Percentiles rank a stretch among this genome's conserved stretches.
phyloP scores from a whole-genome alignment of 2,797 vertebrate genomes.

The Setipinna tenuifilis region DNA sequence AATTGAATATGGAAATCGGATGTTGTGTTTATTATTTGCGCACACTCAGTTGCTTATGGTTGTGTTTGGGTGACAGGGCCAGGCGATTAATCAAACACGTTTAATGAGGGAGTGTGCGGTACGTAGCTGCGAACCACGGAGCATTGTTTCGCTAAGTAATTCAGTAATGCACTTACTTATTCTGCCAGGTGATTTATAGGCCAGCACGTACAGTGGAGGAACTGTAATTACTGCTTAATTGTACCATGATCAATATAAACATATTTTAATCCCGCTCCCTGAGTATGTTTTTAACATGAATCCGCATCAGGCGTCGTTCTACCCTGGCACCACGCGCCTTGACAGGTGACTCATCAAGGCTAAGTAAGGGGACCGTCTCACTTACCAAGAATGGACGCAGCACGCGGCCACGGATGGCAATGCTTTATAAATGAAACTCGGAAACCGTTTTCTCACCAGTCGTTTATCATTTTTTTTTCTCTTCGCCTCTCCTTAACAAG shows the following conservation, averaged over 20 bases:
- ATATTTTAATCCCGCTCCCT: conserved; percentile 8
- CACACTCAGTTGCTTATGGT: conserved; percentile 7
- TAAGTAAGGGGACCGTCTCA: conserved; percentile 6
- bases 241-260: conserved; percentile 30
- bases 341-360: background rate
- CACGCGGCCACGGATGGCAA: background rate
- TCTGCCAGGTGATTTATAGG: conserved; percentile 21
- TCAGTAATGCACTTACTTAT: background rate
- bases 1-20: conserved; percentile 48
- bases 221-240: conserved; percentile 39
- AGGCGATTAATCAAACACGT: conserved; percentile 19
- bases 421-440: background rate
- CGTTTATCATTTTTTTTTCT: background rate
- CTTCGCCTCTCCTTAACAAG: background rate
- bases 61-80: conserved; percentile 30
- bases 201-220: background rate
- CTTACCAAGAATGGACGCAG: background rate
- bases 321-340: background rate
- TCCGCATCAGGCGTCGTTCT: background rate
- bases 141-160: conserved; percentile 29
- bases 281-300: conserved; percentile 19
- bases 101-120: conserved; percentile 13
- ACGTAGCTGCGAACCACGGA: background rate
- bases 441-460: background rate
- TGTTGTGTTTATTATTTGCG: conserved; percentile 33